Evolutionary conservation across 2,797 vertebrate genomes (phyloP).

Genomic region (Prionace glauca): DNA sequence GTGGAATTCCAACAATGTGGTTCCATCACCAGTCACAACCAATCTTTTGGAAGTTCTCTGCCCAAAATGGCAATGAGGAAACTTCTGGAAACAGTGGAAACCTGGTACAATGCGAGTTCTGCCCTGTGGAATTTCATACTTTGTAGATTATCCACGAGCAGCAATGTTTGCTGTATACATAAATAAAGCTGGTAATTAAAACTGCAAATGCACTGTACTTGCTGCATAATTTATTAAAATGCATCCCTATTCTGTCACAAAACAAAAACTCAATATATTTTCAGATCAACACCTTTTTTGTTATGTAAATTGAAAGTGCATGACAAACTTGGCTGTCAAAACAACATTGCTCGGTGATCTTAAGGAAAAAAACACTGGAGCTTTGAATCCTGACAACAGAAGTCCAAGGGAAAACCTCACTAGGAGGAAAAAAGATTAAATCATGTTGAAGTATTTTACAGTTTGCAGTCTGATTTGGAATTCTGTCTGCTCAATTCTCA

Average conservation of each 20-base stretch:
- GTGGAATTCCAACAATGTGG: background rate
- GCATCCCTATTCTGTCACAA: background rate
- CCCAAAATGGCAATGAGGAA: background rate
- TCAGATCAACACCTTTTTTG: background rate
- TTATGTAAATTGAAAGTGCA: background rate
- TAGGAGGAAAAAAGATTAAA: background rate
- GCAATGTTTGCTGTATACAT: background rate
- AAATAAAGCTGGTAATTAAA: slow-evolving; percentile 7
- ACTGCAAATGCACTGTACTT: background rate
- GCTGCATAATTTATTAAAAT: background rate
- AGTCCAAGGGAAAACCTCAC: background rate
- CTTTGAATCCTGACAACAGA: background rate
- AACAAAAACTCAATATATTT: background rate
- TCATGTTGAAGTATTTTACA: background rate
- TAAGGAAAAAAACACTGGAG: background rate
- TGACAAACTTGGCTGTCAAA: background rate
- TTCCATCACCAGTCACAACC: no score
- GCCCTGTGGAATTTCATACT: background rate
- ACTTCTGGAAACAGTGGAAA: background rate
- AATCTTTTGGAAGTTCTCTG: background rate
- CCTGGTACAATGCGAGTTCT: background rate
- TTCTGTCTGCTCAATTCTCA: background rate
- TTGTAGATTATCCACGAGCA: background rate
- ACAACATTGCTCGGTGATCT: background rate
- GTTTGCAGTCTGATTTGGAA: background rate